These are phyloP conservation scores for Nasonia vitripennis DNA, from an alignment of 1,140 invertebrate genomes.

Conservation along the genomic window DNA sequence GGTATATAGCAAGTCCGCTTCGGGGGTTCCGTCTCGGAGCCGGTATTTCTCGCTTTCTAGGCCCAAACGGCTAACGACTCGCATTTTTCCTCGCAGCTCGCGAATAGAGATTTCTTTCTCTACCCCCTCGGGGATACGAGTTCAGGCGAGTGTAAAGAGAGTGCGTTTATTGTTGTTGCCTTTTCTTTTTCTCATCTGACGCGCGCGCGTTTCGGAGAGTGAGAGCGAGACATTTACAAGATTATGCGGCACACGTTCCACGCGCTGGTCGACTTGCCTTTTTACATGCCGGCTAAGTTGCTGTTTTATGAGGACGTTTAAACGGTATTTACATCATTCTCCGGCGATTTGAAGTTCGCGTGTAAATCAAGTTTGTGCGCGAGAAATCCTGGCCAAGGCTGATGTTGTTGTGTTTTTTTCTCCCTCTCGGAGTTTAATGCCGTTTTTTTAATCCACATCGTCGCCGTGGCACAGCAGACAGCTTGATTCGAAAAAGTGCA, in stretches of 20 bases:
- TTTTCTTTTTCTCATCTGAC: not conserved
- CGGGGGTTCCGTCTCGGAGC: constrained; percentile 43
- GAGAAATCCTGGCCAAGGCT: constrained; percentile 25
- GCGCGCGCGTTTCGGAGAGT: not conserved
- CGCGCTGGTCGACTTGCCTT: not conserved
- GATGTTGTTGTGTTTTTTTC: not conserved
- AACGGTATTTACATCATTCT: constrained; percentile 34
- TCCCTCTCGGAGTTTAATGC: not conserved
- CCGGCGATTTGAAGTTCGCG: constrained; percentile 7
- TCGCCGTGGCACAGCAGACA: not conserved
- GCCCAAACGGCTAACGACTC: constrained; percentile 12
- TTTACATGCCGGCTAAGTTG: not conserved
- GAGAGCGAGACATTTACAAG: not conserved
- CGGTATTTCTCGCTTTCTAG: constrained; percentile 53
- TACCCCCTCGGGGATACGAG: not conserved
- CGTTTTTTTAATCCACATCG: not conserved
- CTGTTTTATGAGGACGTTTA: constrained; percentile 26
- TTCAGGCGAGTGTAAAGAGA: not conserved
- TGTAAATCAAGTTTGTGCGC: constrained; percentile 31
- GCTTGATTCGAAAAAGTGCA: no score
- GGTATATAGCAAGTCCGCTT: not conserved
- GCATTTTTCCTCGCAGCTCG: not conserved
- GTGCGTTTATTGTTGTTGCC: not conserved
- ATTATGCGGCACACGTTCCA: constrained; percentile 30
- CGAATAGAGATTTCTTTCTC: constrained; percentile 35